Evolutionary conservation across 2,888 invertebrate genomes (phyloP).

Genomic region (Malthinus seriepunctatus): DNA sequence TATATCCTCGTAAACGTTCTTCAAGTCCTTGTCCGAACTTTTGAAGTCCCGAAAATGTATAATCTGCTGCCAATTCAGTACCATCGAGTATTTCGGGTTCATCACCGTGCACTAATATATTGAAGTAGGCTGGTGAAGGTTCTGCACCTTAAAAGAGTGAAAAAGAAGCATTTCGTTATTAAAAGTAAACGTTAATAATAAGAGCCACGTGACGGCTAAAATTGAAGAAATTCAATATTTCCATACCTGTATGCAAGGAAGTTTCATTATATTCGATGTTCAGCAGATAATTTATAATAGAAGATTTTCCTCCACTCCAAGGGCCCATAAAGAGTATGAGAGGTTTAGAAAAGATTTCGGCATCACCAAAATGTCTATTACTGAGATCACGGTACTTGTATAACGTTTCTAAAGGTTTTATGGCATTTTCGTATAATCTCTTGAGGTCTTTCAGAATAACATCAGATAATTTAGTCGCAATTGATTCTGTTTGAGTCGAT

Average conservation of each 20-base stretch:
- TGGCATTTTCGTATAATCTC: conserved; percentile 81
- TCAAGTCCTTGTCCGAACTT: conserved; percentile 94
- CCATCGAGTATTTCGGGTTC: conserved; percentile 86
- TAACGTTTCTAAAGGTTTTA: conserved; percentile 86
- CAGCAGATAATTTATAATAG: conserved; percentile 89
- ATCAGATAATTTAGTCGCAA: conserved; percentile 74
- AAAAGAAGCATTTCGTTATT: not conserved
- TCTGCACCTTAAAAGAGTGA: conserved; percentile 73
- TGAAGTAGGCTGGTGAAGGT: conserved; percentile 91
- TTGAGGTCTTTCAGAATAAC: conserved; percentile 83
- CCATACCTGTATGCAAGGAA: conserved; percentile 82
- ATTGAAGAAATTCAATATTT: not conserved
- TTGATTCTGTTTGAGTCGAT: conserved; percentile 69
- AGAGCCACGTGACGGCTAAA: not conserved
- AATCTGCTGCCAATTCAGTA: conserved; percentile 92
- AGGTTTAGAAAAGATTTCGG: conserved; percentile 94
- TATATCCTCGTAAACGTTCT: conserved; percentile 82
- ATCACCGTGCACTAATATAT: conserved; percentile 87
- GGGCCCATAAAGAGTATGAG: conserved; percentile 93
- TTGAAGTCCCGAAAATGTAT: conserved; percentile 91
- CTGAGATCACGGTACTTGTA: conserved; percentile 92
- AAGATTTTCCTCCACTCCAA: conserved; percentile 95
- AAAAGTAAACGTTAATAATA: not conserved
- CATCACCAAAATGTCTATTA: conserved; percentile 89
- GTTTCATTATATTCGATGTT: conserved; percentile 83